Evolutionary conservation across 2,797 vertebrate species (phyloP).

Genomic region (Amblyraja radiata): DNA sequence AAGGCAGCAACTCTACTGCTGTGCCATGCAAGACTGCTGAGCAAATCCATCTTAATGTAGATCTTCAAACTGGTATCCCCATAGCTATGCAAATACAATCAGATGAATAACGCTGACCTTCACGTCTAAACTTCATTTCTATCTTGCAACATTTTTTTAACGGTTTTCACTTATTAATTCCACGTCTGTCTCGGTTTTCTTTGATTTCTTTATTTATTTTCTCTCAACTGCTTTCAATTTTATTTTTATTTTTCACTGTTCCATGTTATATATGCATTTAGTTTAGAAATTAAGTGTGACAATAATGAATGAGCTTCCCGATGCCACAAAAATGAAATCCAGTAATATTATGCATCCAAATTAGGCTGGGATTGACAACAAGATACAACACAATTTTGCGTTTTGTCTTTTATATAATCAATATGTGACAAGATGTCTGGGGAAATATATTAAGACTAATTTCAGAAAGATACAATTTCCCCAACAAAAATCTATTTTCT

Average conservation of each 20-base stretch:
- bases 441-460: conserved; percentile 8
- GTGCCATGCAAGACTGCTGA: too few species aligned
- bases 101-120: background rate
- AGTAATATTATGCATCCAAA: conserved; percentile 29
- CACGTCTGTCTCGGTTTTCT: background rate
- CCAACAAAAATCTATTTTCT: background rate
- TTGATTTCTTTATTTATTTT: conserved; percentile 14
- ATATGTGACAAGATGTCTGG: background rate
- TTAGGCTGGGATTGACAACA: background rate
- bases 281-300: conserved; percentile 7
- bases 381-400: background rate
- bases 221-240: conserved; percentile 6
- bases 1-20: too few species aligned
- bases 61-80: too few species aligned
- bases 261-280: background rate
- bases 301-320: background rate
- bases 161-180: background rate
- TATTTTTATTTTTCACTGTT: too few species aligned
- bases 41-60: too few species aligned
- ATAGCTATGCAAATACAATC: background rate
- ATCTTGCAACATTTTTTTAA: background rate
- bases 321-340: background rate
- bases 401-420: background rate
- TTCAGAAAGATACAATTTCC: background rate
- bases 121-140: background rate